phyloP scores from a whole-genome alignment of 2,113 vertebrate species.

The Takifugu flavidus region DNA sequence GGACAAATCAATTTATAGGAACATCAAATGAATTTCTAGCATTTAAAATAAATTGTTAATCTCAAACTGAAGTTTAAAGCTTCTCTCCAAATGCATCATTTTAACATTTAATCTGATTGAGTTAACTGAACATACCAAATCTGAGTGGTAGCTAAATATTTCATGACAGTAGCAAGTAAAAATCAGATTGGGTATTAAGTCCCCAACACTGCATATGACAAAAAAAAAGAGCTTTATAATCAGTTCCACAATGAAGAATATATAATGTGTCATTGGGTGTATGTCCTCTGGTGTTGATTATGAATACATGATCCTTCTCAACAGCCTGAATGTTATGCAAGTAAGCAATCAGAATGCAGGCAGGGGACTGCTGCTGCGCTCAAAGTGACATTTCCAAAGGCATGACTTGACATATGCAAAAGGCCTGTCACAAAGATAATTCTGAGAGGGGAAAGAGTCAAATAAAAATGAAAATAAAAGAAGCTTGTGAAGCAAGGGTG shows the following conservation, averaged over 20 bases:
- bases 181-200: constrained; percentile 34
- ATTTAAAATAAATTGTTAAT: constrained; percentile 20
- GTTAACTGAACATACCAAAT: constrained; percentile 39
- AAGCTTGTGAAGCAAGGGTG: constrained; percentile 24
- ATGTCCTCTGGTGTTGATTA: constrained; percentile 48
- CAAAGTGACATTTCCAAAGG: constrained; percentile 70
- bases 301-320: constrained; percentile 43
- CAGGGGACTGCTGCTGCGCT: constrained; percentile 37
- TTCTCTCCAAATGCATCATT: constrained; percentile 21
- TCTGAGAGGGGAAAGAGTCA: constrained; percentile 26
- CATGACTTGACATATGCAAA: constrained; percentile 69
- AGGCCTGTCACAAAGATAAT: constrained; percentile 36
- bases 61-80: constrained; percentile 16
- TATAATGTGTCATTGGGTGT: constrained; percentile 37
- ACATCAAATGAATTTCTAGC: constrained; percentile 11
- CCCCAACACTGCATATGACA: constrained; percentile 1
- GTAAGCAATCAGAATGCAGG: constrained; percentile 63
- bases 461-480: constrained; percentile 32
- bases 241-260: constrained; percentile 29
- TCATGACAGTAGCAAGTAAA: constrained; percentile 20
- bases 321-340: constrained; percentile 45
- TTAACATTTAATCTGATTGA: constrained; percentile 26
- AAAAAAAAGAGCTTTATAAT: constrained; percentile 27
- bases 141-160: constrained; percentile 24
- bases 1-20: constrained; percentile 16